A percentile compares a stretch with the other conserved stretches of the same genome.
These are phyloP conservation scores for western clawed frog (Xenopus tropicalis) DNA, from an alignment of 2,113 vertebrate species.

Conservation along the genomic window UCB_Xtro_10.0 CM004450.2:70165001-70165500, in stretches of 20 bases:
- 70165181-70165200: slow-evolving; percentile 78
- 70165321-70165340: slow-evolving; percentile 89
- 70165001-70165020: slow-evolving; percentile 89
- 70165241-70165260: slow-evolving; percentile 76
- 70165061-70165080: slow-evolving; percentile 85
- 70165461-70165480: slow-evolving; percentile 85
- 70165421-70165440: slow-evolving; percentile 83
- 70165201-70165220: slow-evolving; percentile 95
- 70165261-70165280: slow-evolving; percentile 63
- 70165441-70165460: slow-evolving; percentile 89
- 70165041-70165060: slow-evolving; percentile 83
- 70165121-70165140: slow-evolving; percentile 69
- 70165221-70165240: slow-evolving; percentile 83
- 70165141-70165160: slow-evolving; percentile 71
- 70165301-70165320: slow-evolving; percentile 80
- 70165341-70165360: slow-evolving; percentile 83
- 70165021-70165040: slow-evolving; percentile 89
- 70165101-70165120: slow-evolving; percentile 79
- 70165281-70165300: slow-evolving; percentile 75
- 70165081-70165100: slow-evolving; percentile 78
- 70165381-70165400: slow-evolving; percentile 86
- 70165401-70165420: slow-evolving; percentile 86
- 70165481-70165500: slow-evolving; percentile 75
- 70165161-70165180: slow-evolving; percentile 80
- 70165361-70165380: slow-evolving; percentile 82